These are phyloP conservation scores for Sinohyriopsis cumingii DNA, from an alignment of 2,888 invertebrate genomes.

Conservation along the genomic window DNA sequence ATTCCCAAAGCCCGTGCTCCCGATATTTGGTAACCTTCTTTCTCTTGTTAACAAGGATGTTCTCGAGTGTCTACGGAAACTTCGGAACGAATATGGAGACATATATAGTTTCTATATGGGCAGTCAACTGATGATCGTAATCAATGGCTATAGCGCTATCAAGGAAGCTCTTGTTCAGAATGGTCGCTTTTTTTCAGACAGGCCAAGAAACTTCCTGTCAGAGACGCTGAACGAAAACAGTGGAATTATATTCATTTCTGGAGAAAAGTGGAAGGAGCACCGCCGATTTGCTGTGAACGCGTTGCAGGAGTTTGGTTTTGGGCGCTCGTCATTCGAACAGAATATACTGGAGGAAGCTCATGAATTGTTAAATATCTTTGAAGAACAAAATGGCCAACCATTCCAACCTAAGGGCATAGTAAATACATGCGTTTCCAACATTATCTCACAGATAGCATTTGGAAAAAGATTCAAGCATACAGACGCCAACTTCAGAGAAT, in stretches of 20 bases:
- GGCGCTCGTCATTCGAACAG: conserved; percentile 13
- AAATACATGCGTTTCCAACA: conserved; percentile 32
- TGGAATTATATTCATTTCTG: conserved; percentile 21
- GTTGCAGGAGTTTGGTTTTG: conserved; percentile 26
- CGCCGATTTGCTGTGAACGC: conserved; percentile 16
- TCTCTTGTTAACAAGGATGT: conserved; percentile 8
- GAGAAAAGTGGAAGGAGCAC: conserved; percentile 24
- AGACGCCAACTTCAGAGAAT: conserved; percentile 21
- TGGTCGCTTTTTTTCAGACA: conserved; percentile 15
- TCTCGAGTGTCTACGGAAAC: conserved; percentile 2
- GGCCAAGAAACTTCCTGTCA: conserved; percentile 10
- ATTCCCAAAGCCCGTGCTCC: conserved; percentile 19
- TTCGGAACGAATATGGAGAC: conserved; percentile 24
- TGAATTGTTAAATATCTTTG: conserved; percentile 13
- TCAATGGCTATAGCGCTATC: conserved; percentile 21
- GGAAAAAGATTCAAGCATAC: conserved; percentile 23
- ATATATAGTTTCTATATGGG: conserved; percentile 21
- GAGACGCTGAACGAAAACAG: background rate
- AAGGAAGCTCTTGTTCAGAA: conserved; percentile 21
- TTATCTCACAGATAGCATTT: conserved; percentile 34
- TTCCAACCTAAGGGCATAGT: conserved; percentile 23
- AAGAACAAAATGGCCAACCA: conserved; percentile 8
- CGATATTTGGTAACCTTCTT: conserved; percentile 20
- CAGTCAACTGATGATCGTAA: conserved; percentile 10
- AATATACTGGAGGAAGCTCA: conserved; percentile 24